Evolutionary conservation across 2,888 invertebrate species (phyloP).

Genomic region (Trissonchulus latispiculum): DNA sequence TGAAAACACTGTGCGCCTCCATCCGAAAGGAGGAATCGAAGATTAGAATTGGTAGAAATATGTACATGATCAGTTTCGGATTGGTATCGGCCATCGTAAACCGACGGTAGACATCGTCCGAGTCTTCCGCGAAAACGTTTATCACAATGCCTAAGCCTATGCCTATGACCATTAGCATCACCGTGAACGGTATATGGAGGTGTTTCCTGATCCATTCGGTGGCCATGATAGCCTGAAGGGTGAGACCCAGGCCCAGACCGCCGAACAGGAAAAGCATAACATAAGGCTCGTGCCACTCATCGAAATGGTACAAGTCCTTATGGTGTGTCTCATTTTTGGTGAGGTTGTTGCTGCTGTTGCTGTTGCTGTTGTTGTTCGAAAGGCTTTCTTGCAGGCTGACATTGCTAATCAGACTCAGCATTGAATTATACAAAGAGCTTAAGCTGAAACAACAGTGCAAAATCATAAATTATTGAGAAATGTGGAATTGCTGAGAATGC

Average conservation of each 20-base stretch:
- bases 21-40: constrained; percentile 48
- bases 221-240: neutral
- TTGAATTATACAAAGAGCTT: no score
- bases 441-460: no score
- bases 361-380: no score
- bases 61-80: constrained; percentile 44
- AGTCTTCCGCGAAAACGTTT: neutral
- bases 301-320: neutral
- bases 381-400: no score
- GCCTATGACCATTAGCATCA: constrained; percentile 5
- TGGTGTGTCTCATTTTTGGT: no score
- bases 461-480: no score
- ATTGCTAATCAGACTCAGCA: no score
- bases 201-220: neutral
- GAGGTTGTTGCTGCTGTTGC: no score
- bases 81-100: constrained; percentile 25
- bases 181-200: constrained; percentile 11
- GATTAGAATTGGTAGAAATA: constrained; percentile 47
- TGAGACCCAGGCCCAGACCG: constrained; percentile 3
- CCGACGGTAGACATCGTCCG: neutral
- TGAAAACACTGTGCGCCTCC: constrained; percentile 40
- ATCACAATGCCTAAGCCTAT: neutral
- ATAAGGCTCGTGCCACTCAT: neutral
- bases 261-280: constrained; percentile 17
- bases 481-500: no score